Percentiles rank a stretch among this genome's conserved stretches.
Evolutionary conservation across 1,140 invertebrate species (phyloP).

Genomic region (Drosophila arawakana): DNA sequence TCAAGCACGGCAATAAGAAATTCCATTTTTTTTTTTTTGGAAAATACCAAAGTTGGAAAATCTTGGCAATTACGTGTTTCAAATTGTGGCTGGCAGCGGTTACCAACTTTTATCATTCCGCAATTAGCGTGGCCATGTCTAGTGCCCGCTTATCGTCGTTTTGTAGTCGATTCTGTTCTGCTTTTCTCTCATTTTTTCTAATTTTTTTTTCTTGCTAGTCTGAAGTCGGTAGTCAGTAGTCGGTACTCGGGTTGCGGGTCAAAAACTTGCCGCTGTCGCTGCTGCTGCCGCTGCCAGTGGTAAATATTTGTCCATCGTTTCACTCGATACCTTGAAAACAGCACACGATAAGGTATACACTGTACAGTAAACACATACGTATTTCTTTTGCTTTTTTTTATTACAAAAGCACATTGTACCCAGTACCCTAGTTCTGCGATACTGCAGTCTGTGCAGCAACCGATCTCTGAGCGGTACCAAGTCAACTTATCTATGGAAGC

Average conservation of each 20-base stretch:
- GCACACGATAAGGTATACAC: conserved; percentile 23
- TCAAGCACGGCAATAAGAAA: conserved; percentile 48
- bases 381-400: conserved; percentile 44
- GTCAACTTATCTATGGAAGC: conserved; percentile 56
- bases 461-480: conserved; percentile 18
- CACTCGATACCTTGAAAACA: conserved; percentile 65
- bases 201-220: neutral
- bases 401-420: neutral
- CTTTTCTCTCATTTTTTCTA: neutral
- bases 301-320: conserved; percentile 78
- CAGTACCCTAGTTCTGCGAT: neutral
- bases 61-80: conserved; percentile 60
- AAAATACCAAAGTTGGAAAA: conserved; percentile 41
- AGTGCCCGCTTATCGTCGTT: conserved; percentile 62
- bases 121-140: conserved; percentile 77
- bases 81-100: conserved; percentile 41
- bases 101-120: conserved; percentile 77
- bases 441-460: conserved; percentile 1
- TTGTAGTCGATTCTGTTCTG: neutral
- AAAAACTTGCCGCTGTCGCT: conserved; percentile 51
- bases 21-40: conserved; percentile 22
- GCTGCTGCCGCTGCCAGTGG: conserved; percentile 33
- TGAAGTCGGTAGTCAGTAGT: conserved; percentile 31
- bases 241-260: conserved; percentile 39
- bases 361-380: conserved; percentile 43